phyloP scores from a whole-genome alignment of 2,888 invertebrate species.

The Chymomyza procnemis region DNA sequence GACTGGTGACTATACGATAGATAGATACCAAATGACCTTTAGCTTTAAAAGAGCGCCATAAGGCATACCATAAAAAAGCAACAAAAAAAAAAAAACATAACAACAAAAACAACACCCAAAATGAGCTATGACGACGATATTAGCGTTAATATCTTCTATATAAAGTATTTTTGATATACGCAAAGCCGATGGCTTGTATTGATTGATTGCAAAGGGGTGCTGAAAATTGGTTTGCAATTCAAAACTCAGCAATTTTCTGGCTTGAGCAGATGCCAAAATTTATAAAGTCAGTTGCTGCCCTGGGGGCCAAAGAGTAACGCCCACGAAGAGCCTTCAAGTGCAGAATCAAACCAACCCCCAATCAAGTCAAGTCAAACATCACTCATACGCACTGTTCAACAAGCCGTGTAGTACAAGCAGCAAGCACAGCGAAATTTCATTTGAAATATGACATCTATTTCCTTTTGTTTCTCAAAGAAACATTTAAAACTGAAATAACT shows the following conservation, averaged over 20 bases:
- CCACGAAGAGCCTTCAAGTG: not conserved
- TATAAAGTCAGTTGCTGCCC: too few relatives aligned
- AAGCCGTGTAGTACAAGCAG: not conserved
- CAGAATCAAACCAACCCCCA: not conserved
- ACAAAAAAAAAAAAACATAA: not conserved
- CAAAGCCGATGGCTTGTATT: slow-evolving; percentile 16
- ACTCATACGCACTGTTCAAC: not conserved
- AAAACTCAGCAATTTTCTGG: not conserved
- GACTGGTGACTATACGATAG: not conserved
- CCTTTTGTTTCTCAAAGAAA: slow-evolving; percentile 10
- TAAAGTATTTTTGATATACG: not conserved
- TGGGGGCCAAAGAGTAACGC: not conserved
- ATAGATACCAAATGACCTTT: slow-evolving; percentile 30
- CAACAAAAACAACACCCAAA: slow-evolving; percentile 1
- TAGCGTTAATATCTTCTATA: slow-evolving; percentile 13
- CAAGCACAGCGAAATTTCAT: not conserved
- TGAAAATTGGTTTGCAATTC: slow-evolving; percentile 50
- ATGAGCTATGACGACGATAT: not conserved
- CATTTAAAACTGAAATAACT: not conserved
- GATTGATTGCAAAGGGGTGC: slow-evolving; percentile 53
- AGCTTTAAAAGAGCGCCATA: slow-evolving; percentile 2
- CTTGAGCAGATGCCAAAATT: not conserved
- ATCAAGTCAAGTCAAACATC: not conserved
- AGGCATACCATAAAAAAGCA: slow-evolving; percentile 4
- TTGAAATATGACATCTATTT: slow-evolving; percentile 11